These are phyloP conservation scores for Heptranchias perlo DNA, from an alignment of 2,113 vertebrate genomes.

Conservation along the genomic window DNA sequence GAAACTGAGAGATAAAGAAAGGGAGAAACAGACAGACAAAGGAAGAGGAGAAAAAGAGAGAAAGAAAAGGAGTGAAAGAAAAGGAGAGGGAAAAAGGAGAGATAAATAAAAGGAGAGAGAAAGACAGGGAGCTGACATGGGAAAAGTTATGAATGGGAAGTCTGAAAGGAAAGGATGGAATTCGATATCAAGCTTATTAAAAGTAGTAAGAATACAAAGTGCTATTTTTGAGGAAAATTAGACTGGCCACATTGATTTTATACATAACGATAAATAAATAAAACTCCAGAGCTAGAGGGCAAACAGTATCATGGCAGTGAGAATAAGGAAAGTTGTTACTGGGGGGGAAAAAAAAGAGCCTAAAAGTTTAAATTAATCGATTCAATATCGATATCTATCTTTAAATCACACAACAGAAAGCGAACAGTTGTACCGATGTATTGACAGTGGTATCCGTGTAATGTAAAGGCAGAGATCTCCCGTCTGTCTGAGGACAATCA, in stretches of 20 bases:
- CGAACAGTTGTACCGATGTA: background rate
- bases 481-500: background rate
- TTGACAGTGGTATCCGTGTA: too few relatives aligned
- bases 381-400: background rate
- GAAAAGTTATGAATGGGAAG: background rate
- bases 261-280: background rate
- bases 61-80: too few relatives aligned
- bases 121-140: background rate
- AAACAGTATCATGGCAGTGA: background rate
- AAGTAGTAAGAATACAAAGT: background rate
- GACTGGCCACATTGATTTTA: background rate
- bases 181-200: too few relatives aligned
- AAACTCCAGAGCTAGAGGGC: background rate
- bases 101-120: background rate
- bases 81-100: background rate
- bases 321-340: background rate
- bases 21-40: background rate
- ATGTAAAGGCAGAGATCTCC: background rate
- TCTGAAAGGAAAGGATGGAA: background rate
- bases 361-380: background rate
- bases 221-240: background rate
- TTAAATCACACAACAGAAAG: background rate
- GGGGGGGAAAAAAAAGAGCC: rapidly evolving
- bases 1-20: background rate
- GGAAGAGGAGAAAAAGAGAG: background rate